Base-by-base conservation (phyloP, 2,888 invertebrate genomes). In the Tachina grossa region DNA sequence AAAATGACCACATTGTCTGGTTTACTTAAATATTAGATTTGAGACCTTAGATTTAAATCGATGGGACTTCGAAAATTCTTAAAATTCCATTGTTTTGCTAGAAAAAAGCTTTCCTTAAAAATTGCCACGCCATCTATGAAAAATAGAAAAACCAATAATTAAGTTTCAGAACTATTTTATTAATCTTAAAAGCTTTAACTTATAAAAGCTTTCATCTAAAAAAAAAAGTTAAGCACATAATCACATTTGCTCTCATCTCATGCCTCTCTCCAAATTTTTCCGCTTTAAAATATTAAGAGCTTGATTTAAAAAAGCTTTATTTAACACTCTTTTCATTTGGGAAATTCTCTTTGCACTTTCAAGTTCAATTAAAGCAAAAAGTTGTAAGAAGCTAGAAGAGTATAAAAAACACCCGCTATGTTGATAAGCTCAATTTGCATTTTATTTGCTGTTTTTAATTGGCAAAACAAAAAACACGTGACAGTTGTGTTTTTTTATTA, bases 381-480 rank as follows among this genome's bases (percentile, higher is more conserved):
- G 6, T 16, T 9, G 3, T 0, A 49, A 49, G 49, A 31, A 47
- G n/a, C 19, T 31, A 39, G 13, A 66, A 66, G 51, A 8, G 43
- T 14, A 45, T 57, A 53, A 63, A 59, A 66, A 65, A 49, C 59
- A 8, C 31, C 57, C 31, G 43, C 63, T 22, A 47, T 39, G 47
- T 19, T 43, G n/a, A 45, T 47, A 43, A 76, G 51, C 47, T 68
- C 68, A 31, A 43, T 63, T 61, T 14, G 39, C 10, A 49, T 51
- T 63, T 10, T 31, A 31, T 31, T 31, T 31, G 31, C 31, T 31
- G 31, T 31, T 31, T 43, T 43, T 31, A 31, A 57, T 66, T 53
- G 9, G 10, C 3, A 51, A 77, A 47, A 57, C 1, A 63, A 65
- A 59, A 77, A 72, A 16, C 63, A 76, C 76, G 76, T 76, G 65